Percentiles rank a stretch among this genome's conserved stretches.
Conservation (phyloP, 1,140 invertebrate genomes). For the Drosophila asahinai region DNA sequence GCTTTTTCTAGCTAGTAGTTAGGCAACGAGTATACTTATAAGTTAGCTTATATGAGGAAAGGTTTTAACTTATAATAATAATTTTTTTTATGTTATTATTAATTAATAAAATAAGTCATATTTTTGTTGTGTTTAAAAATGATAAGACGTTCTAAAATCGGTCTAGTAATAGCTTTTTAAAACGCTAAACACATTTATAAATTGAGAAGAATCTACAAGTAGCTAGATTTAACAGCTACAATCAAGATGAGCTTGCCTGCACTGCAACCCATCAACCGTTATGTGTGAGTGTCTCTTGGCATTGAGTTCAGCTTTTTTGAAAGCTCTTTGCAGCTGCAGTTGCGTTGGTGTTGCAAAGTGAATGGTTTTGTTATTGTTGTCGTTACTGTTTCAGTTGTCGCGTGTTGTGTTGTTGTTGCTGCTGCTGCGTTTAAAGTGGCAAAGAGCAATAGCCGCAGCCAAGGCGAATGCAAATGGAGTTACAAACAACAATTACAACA, state of each 20-base stretch:
- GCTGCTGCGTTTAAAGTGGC: conserved; percentile 68
- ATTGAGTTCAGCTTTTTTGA: conserved; percentile 36
- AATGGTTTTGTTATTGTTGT: conserved; percentile 47
- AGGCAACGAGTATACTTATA: no score
- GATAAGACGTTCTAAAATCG: not conserved
- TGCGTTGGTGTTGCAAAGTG: conserved; percentile 33
- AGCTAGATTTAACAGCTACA: no score
- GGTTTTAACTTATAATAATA: no score
- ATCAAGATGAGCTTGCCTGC: not conserved
- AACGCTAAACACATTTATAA: not conserved
- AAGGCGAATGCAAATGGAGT: conserved; percentile 76
- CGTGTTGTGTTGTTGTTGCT: conserved; percentile 38
- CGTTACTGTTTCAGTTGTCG: conserved; percentile 48
- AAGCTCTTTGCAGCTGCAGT: conserved; percentile 34
- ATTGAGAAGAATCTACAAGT: not conserved
- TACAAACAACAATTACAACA: conserved; percentile 35
- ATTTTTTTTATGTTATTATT: no score
- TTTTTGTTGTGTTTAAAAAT: no score
- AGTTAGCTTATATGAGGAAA: not conserved
- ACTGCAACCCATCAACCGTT: conserved; percentile 25
- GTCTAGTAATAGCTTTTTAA: not conserved
- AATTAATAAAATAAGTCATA: no score
- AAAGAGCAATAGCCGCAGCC: conserved; percentile 81
- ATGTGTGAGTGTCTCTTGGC: conserved; percentile 39
- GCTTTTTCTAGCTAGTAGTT: not conserved